Percentiles rank a stretch among this genome's conserved stretches.
Evolutionary conservation across 2,113 vertebrate species (phyloP).

Genomic region (Dicentrarchus labrax): DNA sequence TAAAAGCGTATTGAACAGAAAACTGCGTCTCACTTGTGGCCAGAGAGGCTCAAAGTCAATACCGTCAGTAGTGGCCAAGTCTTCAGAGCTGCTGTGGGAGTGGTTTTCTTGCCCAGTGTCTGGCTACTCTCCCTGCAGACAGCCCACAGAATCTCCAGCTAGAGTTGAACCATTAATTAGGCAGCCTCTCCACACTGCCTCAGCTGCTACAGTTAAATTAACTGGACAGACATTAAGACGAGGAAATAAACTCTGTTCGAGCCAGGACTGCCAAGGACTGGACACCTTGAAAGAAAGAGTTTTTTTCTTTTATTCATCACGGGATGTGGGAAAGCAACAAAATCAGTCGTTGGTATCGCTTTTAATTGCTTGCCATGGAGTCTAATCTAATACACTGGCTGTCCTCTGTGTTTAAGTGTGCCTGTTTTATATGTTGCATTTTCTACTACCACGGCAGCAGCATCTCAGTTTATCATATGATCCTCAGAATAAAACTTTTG

Average conservation of each 20-base stretch:
- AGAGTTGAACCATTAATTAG: conserved; percentile 49
- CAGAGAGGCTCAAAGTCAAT: conserved; percentile 35
- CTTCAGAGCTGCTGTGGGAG: neutral
- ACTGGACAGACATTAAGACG: conserved; percentile 53
- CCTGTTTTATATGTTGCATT: conserved; percentile 41
- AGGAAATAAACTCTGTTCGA: conserved; percentile 39
- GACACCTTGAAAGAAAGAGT: conserved; percentile 22
- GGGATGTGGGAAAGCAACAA: conserved; percentile 17
- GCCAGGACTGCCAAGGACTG: conserved; percentile 16
- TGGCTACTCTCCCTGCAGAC: conserved; percentile 42
- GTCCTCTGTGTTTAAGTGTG: conserved; percentile 24
- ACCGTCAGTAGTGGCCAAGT: conserved; percentile 18
- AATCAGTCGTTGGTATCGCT: conserved; percentile 16
- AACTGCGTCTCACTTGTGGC: neutral
- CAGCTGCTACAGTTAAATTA: conserved; percentile 51
- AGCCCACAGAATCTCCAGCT: conserved; percentile 28
- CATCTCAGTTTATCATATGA: neutral
- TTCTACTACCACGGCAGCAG: neutral
- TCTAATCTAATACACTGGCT: conserved; percentile 43
- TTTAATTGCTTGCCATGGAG: conserved; percentile 55
- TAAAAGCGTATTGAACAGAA: conserved; percentile 12
- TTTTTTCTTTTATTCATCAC: conserved; percentile 43
- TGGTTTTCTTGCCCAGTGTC: conserved; percentile 20
- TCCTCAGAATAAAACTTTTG: conserved; percentile 21
- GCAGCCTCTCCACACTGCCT: conserved; percentile 32